Evolutionary conservation across 2,113 vertebrate genomes (phyloP).

Genomic region (Taurulus bubalis): DNA sequence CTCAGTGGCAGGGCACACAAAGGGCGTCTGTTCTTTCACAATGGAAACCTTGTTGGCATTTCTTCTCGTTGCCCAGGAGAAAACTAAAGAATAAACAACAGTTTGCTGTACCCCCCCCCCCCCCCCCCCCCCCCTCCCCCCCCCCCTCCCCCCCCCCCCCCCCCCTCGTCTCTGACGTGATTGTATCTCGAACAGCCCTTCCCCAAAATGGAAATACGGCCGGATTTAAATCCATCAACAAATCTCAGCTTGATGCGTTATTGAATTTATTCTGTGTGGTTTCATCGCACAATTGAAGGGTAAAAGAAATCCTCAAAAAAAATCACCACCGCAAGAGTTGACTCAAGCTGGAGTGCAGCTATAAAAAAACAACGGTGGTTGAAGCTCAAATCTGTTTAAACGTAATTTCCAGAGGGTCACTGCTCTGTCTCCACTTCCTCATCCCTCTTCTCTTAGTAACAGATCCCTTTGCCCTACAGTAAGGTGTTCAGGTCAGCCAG

Average conservation of each 20-base stretch:
- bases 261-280: slow-evolving; percentile 30
- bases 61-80: slow-evolving; percentile 59
- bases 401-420: slow-evolving; percentile 25
- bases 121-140: no score
- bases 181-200: slow-evolving; percentile 44
- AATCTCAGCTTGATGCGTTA: slow-evolving; percentile 25
- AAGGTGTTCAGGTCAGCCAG: background rate
- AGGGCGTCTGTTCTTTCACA: slow-evolving; percentile 79
- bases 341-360: slow-evolving; percentile 41
- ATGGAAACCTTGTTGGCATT: slow-evolving; percentile 76
- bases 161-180: slow-evolving; percentile 46
- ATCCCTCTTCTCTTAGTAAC: background rate
- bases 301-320: slow-evolving; percentile 30
- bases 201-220: slow-evolving; percentile 26
- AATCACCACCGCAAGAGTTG: slow-evolving; percentile 41
- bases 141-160: slow-evolving; percentile 23
- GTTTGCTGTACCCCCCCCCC: slow-evolving; percentile 62
- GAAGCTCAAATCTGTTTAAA: slow-evolving; percentile 32
- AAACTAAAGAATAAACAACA: slow-evolving; percentile 74
- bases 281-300: slow-evolving; percentile 24
- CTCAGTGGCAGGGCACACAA: slow-evolving; percentile 66
- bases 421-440: background rate
- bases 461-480: slow-evolving; percentile 11
- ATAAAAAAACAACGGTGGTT: slow-evolving; percentile 21
- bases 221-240: slow-evolving; percentile 43